Base-by-base conservation (phyloP, 2,888 invertebrate species). In the Platynereis dumerilii region DNA sequence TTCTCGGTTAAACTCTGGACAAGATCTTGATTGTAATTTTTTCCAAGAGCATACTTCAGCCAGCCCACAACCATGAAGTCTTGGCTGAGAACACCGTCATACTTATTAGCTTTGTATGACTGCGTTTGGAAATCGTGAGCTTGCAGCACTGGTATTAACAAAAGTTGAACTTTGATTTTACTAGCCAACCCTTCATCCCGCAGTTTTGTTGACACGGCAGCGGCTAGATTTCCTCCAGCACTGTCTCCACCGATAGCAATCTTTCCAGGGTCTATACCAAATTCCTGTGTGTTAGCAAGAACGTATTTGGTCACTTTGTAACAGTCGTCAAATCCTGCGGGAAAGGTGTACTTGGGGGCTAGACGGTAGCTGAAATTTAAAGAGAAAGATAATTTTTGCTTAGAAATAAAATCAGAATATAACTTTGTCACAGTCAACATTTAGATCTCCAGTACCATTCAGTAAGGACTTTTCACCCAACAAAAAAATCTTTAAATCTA, bases 141-240 rank as follows among this genome's bases (percentile, higher is more conserved):
- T 42, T 66, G 66, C 2, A 62, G 58, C 0, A 44, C 60, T 2
- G 66, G 66, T 42, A 61, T 61, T 3, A 62, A 20, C 42, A 66
- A 27, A 1, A 62, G 61, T 55, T 56, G 55, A 1, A 61, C 28
- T 2, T 54, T 15, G 12, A 45, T 44, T 56, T 44, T 56, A 2
- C 17, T 45, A 12, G 48, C 3, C 20, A 10, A 12, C 17, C 22
- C 22, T n/a, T n/a, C 22, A 22, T 48, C 48, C 17, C 48, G 5
- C 5, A 61, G 54, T n/a, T 54, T 57, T 1, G 58, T 57, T 10
- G 26, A 27, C 7, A 59, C 53, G 10, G 64, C 28, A 2, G 64
- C 61, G 7, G 42, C 66, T 20, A 66, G 54, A 48, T 66, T 66
- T 17, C 66, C 66, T 15, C 66, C 66, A n/a, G 66, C 66, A 53